A percentile compares a stretch with the other conserved stretches of the same genome.
These are phyloP conservation scores for Laspeyria flexula DNA, from an alignment of 2,888 invertebrate genomes.

Conservation along the genomic window DNA sequence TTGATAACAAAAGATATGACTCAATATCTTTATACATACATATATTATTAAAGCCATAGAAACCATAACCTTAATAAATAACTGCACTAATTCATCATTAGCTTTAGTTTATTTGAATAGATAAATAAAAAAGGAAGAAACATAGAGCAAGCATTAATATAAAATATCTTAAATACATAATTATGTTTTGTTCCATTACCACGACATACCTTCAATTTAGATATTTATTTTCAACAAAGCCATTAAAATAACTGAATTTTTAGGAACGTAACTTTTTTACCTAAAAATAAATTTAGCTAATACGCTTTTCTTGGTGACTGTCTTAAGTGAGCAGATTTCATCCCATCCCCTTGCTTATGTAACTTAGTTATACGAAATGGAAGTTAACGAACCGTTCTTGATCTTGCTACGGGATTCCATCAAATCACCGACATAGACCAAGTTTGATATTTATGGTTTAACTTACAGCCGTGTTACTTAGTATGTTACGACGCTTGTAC, in stretches of 20 bases:
- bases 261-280: not conserved
- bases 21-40: no score
- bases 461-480: constrained; percentile 43
- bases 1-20: no score
- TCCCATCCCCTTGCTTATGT: constrained; percentile 54
- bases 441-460: constrained; percentile 61
- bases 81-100: no score
- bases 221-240: not conserved
- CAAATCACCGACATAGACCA: constrained; percentile 59
- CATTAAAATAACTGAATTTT: not conserved
- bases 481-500: constrained; percentile 10
- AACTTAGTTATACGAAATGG: constrained; percentile 63
- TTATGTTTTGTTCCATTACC: no score
- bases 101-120: no score
- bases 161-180: no score
- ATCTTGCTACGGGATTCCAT: constrained; percentile 63
- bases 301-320: constrained; percentile 28
- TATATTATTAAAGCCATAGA: no score
- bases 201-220: not conserved
- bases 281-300: constrained; percentile 3
- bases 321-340: constrained; percentile 51
- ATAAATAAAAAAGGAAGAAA: no score
- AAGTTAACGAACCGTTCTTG: constrained; percentile 70
- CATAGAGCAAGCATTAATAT: no score
- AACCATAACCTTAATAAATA: no score